Evolutionary conservation across 2,797 vertebrate genomes (phyloP), one percentile per base, ranked within the genome.

Genomic region (Pagetopsis macropterus): DNA sequence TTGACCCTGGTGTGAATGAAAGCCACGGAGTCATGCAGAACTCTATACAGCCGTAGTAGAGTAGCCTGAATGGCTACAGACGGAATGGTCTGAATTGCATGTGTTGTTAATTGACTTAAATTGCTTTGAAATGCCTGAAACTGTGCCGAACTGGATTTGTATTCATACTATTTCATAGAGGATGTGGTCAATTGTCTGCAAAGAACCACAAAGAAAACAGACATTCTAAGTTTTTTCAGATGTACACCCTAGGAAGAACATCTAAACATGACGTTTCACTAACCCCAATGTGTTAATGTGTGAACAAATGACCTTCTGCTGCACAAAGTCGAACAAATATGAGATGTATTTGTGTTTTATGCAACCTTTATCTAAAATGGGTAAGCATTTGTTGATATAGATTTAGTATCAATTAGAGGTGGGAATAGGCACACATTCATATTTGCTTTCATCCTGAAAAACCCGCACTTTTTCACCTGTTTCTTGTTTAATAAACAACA

Each of bases 61-160:
- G 71, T 33, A 50, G 40, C 44, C 14, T 9, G 65, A 74, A 62
- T 65, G 33, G 50, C 21, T 5, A 11, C 44, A 41, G 51, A 62
- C 31, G 0, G 0, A 31, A 33, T 50, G 10, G 27, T 59, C 4
- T 27, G 27, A 69, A 77, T 69, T 6, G 3, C 21, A n/a, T 0
- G 17, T 8, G 27, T 14, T 33, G 52, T 21, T 73, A 65, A 69
- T 33, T 51, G 62, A 31, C 46, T 65, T 23, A 45, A 58, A 82
- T 10, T 49, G 50, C 41, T 50, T 16, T 6, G 10, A 69, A 61
- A 49, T 51, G n/a, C 44, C 41, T 56, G 40, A 10, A 67, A 31
- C 49, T 48, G 13, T 43, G 48, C 41, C 13, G 37, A 64, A 16
- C n/a, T 21, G 14, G 51, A 44, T 17, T 27, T 27, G 0, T 21